These are phyloP conservation scores for Serranus cabrilla DNA, from an alignment of 2,797 vertebrate genomes.

Conservation along the genomic window DNA sequence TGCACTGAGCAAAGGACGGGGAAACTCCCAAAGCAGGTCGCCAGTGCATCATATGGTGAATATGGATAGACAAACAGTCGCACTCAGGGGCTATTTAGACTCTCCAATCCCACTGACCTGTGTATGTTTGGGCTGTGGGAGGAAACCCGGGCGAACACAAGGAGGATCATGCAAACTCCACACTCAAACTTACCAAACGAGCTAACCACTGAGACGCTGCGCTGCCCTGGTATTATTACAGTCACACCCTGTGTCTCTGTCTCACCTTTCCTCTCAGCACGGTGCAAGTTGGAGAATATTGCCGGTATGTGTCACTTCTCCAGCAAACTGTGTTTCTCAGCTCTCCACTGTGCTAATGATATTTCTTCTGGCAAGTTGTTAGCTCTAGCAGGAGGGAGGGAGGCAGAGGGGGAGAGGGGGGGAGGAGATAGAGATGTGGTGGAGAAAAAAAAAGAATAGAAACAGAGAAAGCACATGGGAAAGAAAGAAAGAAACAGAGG, in stretches of 20 bases:
- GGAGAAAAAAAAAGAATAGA: slow-evolving; percentile 38
- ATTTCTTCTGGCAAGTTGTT: slow-evolving; percentile 77
- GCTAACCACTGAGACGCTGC: slow-evolving; percentile 58
- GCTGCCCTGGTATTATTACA: slow-evolving; percentile 64
- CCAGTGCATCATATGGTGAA: slow-evolving; percentile 37
- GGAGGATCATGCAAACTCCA: slow-evolving; percentile 44
- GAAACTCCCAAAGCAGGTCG: slow-evolving; percentile 33
- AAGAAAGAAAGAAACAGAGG: slow-evolving; percentile 35
- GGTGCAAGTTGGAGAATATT: slow-evolving; percentile 55
- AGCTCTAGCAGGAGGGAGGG: slow-evolving; percentile 51
- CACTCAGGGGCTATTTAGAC: slow-evolving; percentile 57
- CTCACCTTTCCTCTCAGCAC: slow-evolving; percentile 55
- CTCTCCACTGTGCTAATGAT: slow-evolving; percentile 78
- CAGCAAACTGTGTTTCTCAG: slow-evolving; percentile 65
- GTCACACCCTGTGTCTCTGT: slow-evolving; percentile 55
- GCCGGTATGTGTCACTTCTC: slow-evolving; percentile 53
- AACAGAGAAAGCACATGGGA: slow-evolving; percentile 48
- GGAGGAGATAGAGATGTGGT: slow-evolving; percentile 26
- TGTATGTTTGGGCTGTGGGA: slow-evolving; percentile 52
- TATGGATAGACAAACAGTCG: slow-evolving; percentile 50
- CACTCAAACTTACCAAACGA: slow-evolving; percentile 54
- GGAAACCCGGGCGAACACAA: slow-evolving; percentile 40
- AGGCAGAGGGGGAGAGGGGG: slow-evolving; percentile 19
- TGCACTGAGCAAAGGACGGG: slow-evolving; percentile 35
- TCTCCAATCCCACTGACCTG: slow-evolving; percentile 37